phyloP scores from a whole-genome alignment of 2,888 invertebrate species.

The Zhengitettix transpicula region DNA sequence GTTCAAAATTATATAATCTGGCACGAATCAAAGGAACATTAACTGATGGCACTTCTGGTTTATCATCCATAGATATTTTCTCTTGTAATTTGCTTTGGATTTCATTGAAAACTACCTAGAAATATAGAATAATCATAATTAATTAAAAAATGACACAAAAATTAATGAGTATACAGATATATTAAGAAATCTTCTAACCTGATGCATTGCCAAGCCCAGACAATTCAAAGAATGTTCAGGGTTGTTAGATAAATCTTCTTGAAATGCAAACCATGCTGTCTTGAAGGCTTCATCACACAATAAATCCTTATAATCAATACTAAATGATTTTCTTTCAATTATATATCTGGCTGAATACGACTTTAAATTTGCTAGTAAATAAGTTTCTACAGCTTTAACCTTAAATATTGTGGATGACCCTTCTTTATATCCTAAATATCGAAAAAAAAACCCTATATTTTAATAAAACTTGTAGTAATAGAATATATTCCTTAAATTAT shows the following conservation, averaged over 20 bases:
- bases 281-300: slow-evolving; percentile 37
- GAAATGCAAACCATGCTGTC: slow-evolving; percentile 43
- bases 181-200: slow-evolving; percentile 27
- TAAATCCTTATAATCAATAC: slow-evolving; percentile 39
- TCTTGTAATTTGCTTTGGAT: slow-evolving; percentile 19
- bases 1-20: slow-evolving; percentile 44
- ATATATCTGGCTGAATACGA: slow-evolving; percentile 38
- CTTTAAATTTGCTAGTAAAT: slow-evolving; percentile 30
- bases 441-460: background rate
- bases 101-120: background rate
- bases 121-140: background rate
- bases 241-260: slow-evolving; percentile 43
- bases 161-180: too few relatives aligned
- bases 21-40: slow-evolving; percentile 33
- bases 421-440: slow-evolving; percentile 25
- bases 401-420: slow-evolving; percentile 31
- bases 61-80: slow-evolving; percentile 6
- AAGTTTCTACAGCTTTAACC: slow-evolving; percentile 35
- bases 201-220: slow-evolving; percentile 64
- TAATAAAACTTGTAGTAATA: background rate
- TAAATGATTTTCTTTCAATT: slow-evolving; percentile 37
- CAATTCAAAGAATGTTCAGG: slow-evolving; percentile 51
- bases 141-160: background rate
- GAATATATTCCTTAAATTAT: background rate
- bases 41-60: slow-evolving; percentile 15